These are phyloP conservation scores for Hyposoter dolosus DNA, from an alignment of 2,888 invertebrate genomes.

Conservation along the genomic window DNA sequence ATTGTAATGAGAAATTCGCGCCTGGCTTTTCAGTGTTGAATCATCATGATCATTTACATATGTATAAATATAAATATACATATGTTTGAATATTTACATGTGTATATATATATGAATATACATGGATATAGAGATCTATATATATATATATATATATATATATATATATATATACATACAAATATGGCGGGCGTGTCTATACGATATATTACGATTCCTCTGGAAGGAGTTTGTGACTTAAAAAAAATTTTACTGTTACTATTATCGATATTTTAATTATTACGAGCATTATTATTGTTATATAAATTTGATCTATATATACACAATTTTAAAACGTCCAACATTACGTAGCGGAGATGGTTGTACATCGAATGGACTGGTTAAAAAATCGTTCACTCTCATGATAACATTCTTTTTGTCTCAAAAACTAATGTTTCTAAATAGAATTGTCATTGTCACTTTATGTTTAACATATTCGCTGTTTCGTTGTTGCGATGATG, in stretches of 20 bases:
- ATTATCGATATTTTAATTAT: slow-evolving; percentile 56
- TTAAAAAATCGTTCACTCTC: not conserved
- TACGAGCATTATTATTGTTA: slow-evolving; percentile 47
- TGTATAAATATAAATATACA: slow-evolving; percentile 27
- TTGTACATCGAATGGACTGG: slow-evolving; percentile 25
- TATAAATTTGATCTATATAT: slow-evolving; percentile 39
- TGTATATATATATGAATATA: slow-evolving; percentile 14
- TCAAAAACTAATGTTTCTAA: not conserved
- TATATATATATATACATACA: slow-evolving; percentile 24
- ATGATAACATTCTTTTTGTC: not conserved
- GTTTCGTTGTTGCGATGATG: slow-evolving; percentile 10
- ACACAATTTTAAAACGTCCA: slow-evolving; percentile 39
- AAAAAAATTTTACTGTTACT: slow-evolving; percentile 44
- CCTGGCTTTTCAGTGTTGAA: slow-evolving; percentile 63
- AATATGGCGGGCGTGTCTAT: slow-evolving; percentile 53
- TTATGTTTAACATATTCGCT: slow-evolving; percentile 1
- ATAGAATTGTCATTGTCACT: not conserved
- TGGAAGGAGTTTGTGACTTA: slow-evolving; percentile 30
- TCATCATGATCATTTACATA: slow-evolving; percentile 35
- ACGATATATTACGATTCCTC: slow-evolving; percentile 52
- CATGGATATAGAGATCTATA: slow-evolving; percentile 21
- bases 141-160: slow-evolving; percentile 32
- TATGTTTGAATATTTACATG: not conserved
- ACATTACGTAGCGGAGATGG: slow-evolving; percentile 20
- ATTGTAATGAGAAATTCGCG: slow-evolving; percentile 51